Evolutionary conservation across 2,113 vertebrate genomes (phyloP), one percentile per base, ranked within the genome.

Genomic region (Heterochromis multidens): DNA sequence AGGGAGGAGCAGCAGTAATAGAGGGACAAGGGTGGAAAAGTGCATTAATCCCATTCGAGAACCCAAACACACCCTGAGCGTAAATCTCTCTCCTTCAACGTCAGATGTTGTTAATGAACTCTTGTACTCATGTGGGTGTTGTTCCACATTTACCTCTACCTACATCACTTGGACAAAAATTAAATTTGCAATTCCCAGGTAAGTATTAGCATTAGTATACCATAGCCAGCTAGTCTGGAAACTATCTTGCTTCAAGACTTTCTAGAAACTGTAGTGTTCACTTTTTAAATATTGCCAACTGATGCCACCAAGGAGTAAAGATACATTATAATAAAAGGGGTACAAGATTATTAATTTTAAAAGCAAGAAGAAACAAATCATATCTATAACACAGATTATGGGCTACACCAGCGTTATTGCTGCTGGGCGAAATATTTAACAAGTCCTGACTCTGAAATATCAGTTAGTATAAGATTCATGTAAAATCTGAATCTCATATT

Each of bases 11-110:
- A 91, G 90, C 87, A 91, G 82, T 92, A 88, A 89, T 89, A 92
- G 88, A 81, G 72, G 91, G 87, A 91, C 89, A 94, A 93, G 65
- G 90, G 88, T 91, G 92, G 80, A 91, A 90, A 91, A 94, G 89
- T 89, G 92, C 87, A 76, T 93, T 76, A 90, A 90, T 92, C 79
- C 72, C 85, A 83, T 81, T 80, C 46, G 63, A 79, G 25, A 67
- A 82, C 49, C 80, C 40, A 12, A 84, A 92, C 63, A 29, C 88
- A 86, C 27, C 7, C 78, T 7, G 74, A 87, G 40, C 77, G 27
- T 86, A 91, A 89, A 88, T 43, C 82, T 82, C 84, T 86, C 81
- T 27, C 52, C 19, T n/a, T 17, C 1, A 3, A 76, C 17, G 67
- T 31, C n/a, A 80, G 49, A 61, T 2, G 29, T 25, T 23, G 16